phyloP scores from a whole-genome alignment of 2,113 vertebrate species.

The Hypanus sabinus region DNA sequence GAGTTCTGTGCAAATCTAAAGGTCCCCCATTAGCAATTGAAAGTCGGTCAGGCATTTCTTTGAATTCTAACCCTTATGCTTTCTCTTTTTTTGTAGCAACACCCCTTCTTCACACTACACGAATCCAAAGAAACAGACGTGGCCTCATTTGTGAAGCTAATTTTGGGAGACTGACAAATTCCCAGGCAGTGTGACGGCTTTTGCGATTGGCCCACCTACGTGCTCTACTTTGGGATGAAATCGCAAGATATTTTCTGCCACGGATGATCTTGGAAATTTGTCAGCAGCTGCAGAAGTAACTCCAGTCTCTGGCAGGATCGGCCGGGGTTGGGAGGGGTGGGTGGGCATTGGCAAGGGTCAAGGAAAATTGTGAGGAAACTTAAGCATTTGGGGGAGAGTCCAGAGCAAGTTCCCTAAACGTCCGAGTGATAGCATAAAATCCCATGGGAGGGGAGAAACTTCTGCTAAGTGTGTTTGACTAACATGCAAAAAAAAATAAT shows the following conservation, averaged over 20 bases:
- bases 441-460: neutral
- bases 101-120: constrained; percentile 84
- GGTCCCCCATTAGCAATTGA: neutral
- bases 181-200: constrained; percentile 47
- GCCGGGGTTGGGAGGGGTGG: neutral
- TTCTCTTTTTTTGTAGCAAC: constrained; percentile 64
- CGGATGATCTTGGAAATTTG: neutral
- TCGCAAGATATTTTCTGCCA: constrained; percentile 13
- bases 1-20: neutral
- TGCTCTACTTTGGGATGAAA: neutral
- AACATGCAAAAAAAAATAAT: constrained; percentile 10
- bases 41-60: neutral
- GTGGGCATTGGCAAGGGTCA: too few relatives aligned
- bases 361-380: neutral
- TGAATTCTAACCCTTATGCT: neutral
- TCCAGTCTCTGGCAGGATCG: neutral
- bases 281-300: neutral
- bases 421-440: neutral
- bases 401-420: neutral
- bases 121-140: constrained; percentile 95
- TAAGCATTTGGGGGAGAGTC: neutral
- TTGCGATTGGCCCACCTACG: neutral
- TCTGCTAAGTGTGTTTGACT: neutral
- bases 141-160: constrained; percentile 86
- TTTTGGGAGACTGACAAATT: constrained; percentile 79